Base-by-base conservation (phyloP, 2,888 invertebrate species). In the Cerastis leucographa region DNA sequence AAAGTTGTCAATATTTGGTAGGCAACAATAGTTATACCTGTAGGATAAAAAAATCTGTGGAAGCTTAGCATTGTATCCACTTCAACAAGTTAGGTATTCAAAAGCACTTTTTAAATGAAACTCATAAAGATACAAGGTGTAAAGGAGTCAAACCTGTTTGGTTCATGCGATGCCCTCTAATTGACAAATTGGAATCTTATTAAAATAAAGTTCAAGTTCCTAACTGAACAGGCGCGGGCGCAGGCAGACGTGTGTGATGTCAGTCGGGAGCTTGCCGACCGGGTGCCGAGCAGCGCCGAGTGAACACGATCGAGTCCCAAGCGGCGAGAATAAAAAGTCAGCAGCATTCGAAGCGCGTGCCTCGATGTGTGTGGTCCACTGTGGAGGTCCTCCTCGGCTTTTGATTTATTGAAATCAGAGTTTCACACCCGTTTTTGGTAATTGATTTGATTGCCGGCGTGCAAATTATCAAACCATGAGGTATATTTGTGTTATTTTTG, bases 181-280 rank as follows among this genome's bases (percentile, higher is more conserved):
- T 97, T 97, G 97, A 97, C 97, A 97, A 97, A 97, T 97, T 97
- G 97, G 97, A 97, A 97, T 97, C 97, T 97, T 97, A 97, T 97
- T 97, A 97, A 96, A 97, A 96, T 97, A 96, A 97, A 97, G 96
- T 95, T 95, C 95, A 96, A 94, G 95, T 95, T 96, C 93, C 92
- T 94, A 94, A 95, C 93, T 93, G 94, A 94, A 92, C 91, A 90
- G 91, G 89, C 90, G 90, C 91, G 85, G 90, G 93, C 94, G 94
- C 94, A 91, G 89, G 93, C 93, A 89, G 88, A 90, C 90, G 91
- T 90, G 91, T 91, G 92, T 93, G 93, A 94, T 93, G 93, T 93
- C 93, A 93, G 92, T 78, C 92, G 89, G 89, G 87, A 91, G 92
- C 93, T 92, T 93, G 88, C 94, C 94, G 94, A 94, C 89, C 92